Percentiles rank a stretch among this genome's conserved stretches.
Evolutionary conservation across 2,888 invertebrate species (phyloP).

Genomic region (Eumacrocentrus americanus): DNA sequence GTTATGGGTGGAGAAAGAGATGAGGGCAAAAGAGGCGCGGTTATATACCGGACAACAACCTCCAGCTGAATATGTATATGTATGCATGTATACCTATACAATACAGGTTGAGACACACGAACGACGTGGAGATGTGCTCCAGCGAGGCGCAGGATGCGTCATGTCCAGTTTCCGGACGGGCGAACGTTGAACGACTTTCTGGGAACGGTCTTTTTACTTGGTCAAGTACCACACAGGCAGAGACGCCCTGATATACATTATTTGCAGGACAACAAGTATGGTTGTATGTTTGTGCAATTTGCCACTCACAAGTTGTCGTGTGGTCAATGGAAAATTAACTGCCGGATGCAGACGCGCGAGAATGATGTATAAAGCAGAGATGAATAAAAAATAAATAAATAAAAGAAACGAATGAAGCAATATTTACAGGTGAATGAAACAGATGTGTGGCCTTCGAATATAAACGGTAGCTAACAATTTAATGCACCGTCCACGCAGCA

Average conservation of each 20-base stretch:
- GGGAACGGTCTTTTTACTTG: conserved; percentile 16
- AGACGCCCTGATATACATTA: background rate
- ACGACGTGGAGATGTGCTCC: conserved; percentile 5
- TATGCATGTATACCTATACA: conserved; percentile 12
- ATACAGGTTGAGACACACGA: background rate
- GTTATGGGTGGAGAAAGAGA: conserved; percentile 19
- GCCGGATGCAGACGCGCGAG: conserved; percentile 12
- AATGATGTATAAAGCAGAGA: conserved; percentile 23
- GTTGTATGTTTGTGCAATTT: too few relatives aligned
- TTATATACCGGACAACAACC: conserved; percentile 9
- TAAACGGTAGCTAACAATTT: conserved; percentile 43
- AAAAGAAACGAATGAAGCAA: conserved; percentile 12
- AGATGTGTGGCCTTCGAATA: conserved; percentile 37
- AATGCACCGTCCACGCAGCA: conserved; percentile 39
- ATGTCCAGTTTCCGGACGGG: conserved; percentile 31
- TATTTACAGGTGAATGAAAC: conserved; percentile 10
- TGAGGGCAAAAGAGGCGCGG: conserved; percentile 6
- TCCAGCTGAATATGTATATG: conserved; percentile 9
- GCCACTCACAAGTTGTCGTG: conserved; percentile 21
- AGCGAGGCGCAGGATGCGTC: conserved; percentile 30
- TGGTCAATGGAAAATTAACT: background rate
- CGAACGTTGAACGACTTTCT: conserved; percentile 28
- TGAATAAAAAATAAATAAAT: conserved; percentile 29
- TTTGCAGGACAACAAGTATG: conserved; percentile 11
- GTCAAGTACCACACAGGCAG: background rate